Conservation (phyloP, 2,888 invertebrate genomes). For the Eupithecia insigniata region DNA sequence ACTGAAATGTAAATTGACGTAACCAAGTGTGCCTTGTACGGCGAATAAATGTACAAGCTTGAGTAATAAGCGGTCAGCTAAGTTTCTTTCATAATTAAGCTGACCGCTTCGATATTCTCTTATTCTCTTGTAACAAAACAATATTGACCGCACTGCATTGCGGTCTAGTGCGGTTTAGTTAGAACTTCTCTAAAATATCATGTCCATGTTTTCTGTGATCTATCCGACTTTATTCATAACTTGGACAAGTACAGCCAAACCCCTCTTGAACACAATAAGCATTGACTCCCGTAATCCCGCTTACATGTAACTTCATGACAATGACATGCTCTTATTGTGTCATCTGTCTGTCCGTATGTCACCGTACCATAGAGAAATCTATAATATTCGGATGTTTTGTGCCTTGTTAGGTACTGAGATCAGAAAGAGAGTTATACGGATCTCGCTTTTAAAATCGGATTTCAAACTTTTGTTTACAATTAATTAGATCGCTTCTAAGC, state of each 20-base stretch:
- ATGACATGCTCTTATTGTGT: conserved; percentile 10
- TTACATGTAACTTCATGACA: conserved; percentile 4
- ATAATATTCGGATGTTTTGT: background rate
- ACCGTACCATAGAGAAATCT: background rate
- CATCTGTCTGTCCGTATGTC: conserved; percentile 23
- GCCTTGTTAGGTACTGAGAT: background rate
- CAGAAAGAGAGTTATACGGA: background rate
- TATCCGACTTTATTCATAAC: background rate
- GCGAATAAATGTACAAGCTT: too few relatives aligned
- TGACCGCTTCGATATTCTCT: too few relatives aligned
- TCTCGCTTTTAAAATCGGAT: background rate
- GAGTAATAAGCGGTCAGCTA: too few relatives aligned
- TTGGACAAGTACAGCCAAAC: background rate
- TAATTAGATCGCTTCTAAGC: too few relatives aligned
- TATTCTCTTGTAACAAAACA: too few relatives aligned
- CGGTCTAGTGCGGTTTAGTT: too few relatives aligned
- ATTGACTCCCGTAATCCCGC: conserved; percentile 10
- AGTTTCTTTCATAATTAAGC: too few relatives aligned
- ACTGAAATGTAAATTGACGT: too few relatives aligned
- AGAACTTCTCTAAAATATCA: too few relatives aligned
- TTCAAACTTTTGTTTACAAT: background rate
- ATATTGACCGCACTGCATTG: too few relatives aligned
- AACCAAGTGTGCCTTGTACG: too few relatives aligned
- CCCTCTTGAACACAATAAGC: conserved; percentile 3
- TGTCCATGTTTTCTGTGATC: background rate